Evolutionary conservation across 2,113 vertebrate species (phyloP).

Genomic region (Chamaea fasciata): DNA sequence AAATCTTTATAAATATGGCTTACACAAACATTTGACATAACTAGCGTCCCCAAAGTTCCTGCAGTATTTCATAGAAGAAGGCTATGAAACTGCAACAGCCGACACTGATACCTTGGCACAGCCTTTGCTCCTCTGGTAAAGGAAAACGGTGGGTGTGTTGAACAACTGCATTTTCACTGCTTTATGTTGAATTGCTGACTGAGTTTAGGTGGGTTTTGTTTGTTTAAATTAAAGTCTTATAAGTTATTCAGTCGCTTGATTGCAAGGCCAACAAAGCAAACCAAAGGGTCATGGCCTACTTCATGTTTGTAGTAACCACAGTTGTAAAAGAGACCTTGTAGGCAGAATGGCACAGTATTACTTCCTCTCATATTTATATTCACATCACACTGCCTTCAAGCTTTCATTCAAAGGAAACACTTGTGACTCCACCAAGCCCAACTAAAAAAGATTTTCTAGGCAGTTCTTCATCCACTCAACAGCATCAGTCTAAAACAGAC

Average conservation of each 20-base stretch:
- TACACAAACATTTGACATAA: background rate
- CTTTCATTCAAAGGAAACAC: background rate
- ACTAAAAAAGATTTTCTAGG: background rate
- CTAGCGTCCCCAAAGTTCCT: background rate
- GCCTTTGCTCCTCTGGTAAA: background rate
- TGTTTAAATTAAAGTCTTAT: background rate
- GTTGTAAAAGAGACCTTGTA: background rate
- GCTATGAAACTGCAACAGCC: background rate
- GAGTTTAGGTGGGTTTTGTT: background rate
- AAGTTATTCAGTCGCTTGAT: background rate
- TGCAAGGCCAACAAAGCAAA: background rate
- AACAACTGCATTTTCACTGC: background rate
- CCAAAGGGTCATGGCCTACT: background rate
- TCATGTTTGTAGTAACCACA: background rate
- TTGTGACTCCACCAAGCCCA: background rate
- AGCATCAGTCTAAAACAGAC: background rate
- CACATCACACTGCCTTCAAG: background rate
- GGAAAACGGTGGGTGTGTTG: background rate
- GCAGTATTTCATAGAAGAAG: background rate
- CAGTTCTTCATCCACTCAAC: background rate
- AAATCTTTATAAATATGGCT: background rate
- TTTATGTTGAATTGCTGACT: background rate
- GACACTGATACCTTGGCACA: background rate
- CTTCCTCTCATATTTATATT: background rate
- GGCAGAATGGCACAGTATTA: background rate